These are phyloP conservation scores for Delphinapterus leucas DNA, from an alignment of 2,113 vertebrate genomes.

Conservation along the genomic window DNA sequence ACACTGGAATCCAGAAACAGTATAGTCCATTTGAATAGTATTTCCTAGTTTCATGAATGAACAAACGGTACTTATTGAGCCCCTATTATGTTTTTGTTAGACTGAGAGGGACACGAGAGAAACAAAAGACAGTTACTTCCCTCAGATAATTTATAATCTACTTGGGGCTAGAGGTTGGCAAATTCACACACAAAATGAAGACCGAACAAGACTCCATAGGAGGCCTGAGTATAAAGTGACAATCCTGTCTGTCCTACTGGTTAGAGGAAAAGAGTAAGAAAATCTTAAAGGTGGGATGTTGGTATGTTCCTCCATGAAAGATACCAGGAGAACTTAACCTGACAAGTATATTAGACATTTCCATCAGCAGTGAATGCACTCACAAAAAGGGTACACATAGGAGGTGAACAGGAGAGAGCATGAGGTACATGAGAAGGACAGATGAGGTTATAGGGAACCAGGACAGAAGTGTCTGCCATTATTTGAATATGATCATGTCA, in stretches of 20 bases:
- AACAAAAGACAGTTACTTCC: not conserved
- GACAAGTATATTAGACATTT: not conserved
- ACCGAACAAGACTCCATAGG: not conserved
- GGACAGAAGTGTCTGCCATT: not conserved
- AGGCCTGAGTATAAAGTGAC: not conserved
- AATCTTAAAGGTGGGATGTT: not conserved
- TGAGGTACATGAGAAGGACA: not conserved
- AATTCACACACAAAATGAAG: conserved; percentile 41
- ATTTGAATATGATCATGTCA: not conserved
- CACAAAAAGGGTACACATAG: not conserved
- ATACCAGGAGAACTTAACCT: not conserved
- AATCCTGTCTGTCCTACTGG: not conserved
- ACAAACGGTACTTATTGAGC: not conserved
- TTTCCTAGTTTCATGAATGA: conserved; percentile 33
- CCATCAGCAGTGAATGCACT: not conserved
- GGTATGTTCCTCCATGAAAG: not conserved
- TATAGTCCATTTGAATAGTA: conserved; percentile 6
- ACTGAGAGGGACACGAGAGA: not conserved
- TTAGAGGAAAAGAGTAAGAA: conserved; percentile 25
- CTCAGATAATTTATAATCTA: conserved; percentile 15
- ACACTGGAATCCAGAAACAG: conserved; percentile 32
- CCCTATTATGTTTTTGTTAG: not conserved
- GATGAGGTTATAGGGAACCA: not conserved
- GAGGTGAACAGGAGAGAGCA: not conserved
- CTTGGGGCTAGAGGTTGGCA: not conserved